These are phyloP conservation scores for Aleiodes leptofemur DNA, from an alignment of 2,888 invertebrate species.

Conservation along the genomic window DNA sequence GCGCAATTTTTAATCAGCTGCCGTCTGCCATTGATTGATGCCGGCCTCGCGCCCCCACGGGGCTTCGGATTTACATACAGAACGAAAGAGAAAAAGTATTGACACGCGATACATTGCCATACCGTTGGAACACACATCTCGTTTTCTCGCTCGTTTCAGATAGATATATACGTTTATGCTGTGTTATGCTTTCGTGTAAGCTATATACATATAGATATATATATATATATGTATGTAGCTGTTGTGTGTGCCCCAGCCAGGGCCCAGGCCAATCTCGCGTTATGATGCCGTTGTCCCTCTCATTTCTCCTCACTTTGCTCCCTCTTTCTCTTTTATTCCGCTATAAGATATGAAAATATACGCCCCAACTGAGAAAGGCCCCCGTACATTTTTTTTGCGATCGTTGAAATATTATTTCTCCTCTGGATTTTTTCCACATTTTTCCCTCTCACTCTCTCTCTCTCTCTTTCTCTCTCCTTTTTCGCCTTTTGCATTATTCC, in stretches of 20 bases:
- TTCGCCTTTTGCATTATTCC: neutral
- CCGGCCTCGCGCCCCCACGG: conserved; percentile 70
- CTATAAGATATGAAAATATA: conserved; percentile 55
- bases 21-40: conserved; percentile 72
- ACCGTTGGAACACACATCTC: conserved; percentile 54
- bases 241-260: conserved; percentile 44
- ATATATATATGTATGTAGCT: neutral
- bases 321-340: conserved; percentile 47
- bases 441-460: conserved; percentile 28
- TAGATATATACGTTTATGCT: conserved; percentile 17
- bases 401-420: conserved; percentile 48
- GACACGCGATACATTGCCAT: conserved; percentile 62
- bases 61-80: conserved; percentile 70
- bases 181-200: conserved; percentile 34
- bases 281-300: conserved; percentile 59
- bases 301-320: conserved; percentile 34
- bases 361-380: conserved; percentile 15
- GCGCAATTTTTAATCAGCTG: conserved; percentile 73
- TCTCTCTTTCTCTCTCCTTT: neutral
- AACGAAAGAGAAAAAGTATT: conserved; percentile 72
- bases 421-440: conserved; percentile 26
- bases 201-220: conserved; percentile 17
- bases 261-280: conserved; percentile 63
- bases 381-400: conserved; percentile 27
- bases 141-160: conserved; percentile 40